A percentile compares a stretch with the other conserved stretches of the same genome.
Evolutionary conservation across 2,113 vertebrate species (phyloP).

Genomic region (Tragelaphus imberbis): DNA sequence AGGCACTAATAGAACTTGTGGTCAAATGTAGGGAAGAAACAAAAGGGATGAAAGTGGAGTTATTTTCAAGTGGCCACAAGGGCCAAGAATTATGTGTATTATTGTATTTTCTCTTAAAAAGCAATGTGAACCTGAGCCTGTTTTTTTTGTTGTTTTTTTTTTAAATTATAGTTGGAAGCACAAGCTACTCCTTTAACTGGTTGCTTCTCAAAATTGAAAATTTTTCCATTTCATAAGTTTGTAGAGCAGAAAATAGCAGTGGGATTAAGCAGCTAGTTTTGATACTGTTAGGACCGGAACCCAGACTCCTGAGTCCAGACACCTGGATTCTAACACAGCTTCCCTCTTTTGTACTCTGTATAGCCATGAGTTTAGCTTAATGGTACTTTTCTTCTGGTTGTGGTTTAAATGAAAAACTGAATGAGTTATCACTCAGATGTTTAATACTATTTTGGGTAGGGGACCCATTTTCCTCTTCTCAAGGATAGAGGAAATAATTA

Average conservation of each 20-base stretch:
- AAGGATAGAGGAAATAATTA: constrained; percentile 27
- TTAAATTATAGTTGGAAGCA: neutral
- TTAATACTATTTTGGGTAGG: neutral
- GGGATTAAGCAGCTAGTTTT: neutral
- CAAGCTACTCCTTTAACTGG: neutral
- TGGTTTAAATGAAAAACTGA: neutral
- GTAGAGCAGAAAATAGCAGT: neutral
- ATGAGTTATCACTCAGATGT: neutral
- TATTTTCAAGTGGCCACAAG: neutral
- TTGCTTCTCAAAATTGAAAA: constrained; percentile 1
- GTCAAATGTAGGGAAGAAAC: neutral
- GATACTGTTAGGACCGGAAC: neutral
- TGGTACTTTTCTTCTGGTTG: neutral
- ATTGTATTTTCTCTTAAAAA: neutral
- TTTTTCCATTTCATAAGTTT: neutral
- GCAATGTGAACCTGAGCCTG: too few relatives aligned
- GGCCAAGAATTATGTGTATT: neutral
- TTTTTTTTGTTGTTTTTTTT: too few relatives aligned
- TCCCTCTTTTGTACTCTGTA: neutral
- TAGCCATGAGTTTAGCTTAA: neutral
- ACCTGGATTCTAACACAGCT: neutral
- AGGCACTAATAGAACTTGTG: neutral
- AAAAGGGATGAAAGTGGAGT: neutral
- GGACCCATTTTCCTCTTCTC: neutral
- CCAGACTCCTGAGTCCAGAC: neutral